Evolutionary conservation across 2,888 invertebrate species (phyloP).

Genomic region (Drosophila mercatorum): DNA sequence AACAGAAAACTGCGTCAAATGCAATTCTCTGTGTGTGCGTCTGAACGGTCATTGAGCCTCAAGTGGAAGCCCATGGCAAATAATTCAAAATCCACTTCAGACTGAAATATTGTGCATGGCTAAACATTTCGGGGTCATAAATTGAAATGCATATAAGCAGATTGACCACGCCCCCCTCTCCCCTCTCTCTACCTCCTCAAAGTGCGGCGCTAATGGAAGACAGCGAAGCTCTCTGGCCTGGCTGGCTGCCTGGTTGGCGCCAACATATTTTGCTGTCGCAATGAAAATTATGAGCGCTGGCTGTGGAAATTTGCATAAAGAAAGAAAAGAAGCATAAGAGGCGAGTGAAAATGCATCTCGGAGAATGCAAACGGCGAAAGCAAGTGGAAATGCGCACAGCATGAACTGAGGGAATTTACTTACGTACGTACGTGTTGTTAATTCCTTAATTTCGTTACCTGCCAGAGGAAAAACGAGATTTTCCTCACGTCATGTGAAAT

Average conservation of each 20-base stretch:
- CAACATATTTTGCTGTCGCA: conserved; percentile 76
- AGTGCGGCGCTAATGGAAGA: conserved; percentile 58
- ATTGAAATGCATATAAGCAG: conserved; percentile 60
- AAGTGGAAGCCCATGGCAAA: conserved; percentile 45
- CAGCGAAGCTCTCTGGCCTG: conserved; percentile 25
- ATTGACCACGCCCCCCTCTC: conserved; percentile 31
- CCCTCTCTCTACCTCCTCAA: not conserved
- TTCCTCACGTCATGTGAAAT: conserved; percentile 66
- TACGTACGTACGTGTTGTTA: conserved; percentile 58
- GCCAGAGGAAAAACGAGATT: conserved; percentile 43
- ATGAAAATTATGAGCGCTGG: conserved; percentile 69
- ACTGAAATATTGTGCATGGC: conserved; percentile 35
- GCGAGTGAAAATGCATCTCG: conserved; percentile 25
- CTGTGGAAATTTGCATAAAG: conserved; percentile 70
- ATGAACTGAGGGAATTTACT: conserved; percentile 51
- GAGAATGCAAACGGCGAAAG: conserved; percentile 46
- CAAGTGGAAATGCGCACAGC: conserved; percentile 48
- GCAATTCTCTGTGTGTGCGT: conserved; percentile 25
- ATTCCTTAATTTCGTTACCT: conserved; percentile 70
- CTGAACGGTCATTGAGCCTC: conserved; percentile 60
- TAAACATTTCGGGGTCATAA: conserved; percentile 57
- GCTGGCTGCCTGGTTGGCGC: conserved; percentile 54
- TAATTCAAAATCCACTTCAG: conserved; percentile 55
- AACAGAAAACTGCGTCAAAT: conserved; percentile 26
- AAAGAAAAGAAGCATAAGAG: conserved; percentile 9